A percentile compares a stretch with the other conserved stretches of the same genome.
Evolutionary conservation across 2,113 vertebrate genomes (phyloP).

Genomic region (Proteles cristata): DNA sequence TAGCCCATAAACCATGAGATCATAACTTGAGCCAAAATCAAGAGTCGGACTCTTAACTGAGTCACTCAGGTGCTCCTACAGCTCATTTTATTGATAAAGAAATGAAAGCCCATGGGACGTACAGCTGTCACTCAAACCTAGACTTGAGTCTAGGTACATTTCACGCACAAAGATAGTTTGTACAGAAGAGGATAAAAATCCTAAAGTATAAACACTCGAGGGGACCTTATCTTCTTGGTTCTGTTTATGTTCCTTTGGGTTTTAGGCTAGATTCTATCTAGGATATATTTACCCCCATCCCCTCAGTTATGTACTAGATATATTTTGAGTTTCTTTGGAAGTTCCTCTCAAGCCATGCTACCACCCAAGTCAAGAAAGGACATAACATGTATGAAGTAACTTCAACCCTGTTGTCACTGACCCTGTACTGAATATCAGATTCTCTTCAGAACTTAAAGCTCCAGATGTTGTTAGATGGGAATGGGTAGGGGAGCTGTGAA

Average conservation of each 20-base stretch:
- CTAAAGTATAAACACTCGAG: background rate
- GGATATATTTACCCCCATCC: background rate
- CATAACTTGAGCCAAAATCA: no score
- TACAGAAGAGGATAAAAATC: background rate
- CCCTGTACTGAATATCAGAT: background rate
- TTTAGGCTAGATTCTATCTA: background rate
- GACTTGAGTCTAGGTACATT: background rate
- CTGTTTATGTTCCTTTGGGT: background rate
- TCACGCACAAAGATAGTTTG: background rate
- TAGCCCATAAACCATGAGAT: no score
- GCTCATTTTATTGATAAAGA: background rate
- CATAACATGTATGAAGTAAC: background rate
- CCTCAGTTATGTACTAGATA: background rate
- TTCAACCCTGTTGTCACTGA: background rate
- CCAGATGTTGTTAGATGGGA: background rate
- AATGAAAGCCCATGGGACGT: background rate
- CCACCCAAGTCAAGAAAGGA: background rate
- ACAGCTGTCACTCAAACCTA: background rate
- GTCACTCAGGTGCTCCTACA: no score
- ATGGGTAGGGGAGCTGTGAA: background rate
- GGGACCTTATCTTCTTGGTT: background rate
- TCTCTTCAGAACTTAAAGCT: background rate
- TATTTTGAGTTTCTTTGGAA: background rate
- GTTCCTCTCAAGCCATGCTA: background rate
- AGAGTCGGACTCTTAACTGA: no score